Evolutionary conservation across 2,888 invertebrate genomes (phyloP), one percentile per base, ranked within the genome.

Genomic region (Aphodius granarius): DNA sequence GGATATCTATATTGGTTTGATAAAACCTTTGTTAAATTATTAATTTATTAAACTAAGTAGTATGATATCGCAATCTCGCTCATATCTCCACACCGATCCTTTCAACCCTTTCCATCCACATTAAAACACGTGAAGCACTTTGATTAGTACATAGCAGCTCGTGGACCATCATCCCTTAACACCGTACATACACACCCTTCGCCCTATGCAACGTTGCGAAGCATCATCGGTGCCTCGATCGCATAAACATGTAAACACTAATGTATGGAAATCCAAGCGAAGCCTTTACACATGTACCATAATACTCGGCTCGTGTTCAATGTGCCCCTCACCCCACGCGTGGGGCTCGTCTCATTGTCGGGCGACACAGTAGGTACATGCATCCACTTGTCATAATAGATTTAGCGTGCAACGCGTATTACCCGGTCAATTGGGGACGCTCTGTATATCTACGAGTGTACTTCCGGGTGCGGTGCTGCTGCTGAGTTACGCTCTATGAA

Each of bases 181-280:
- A 43, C 3, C 6, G 43, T 43, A 13, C 6, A 13, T 43, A 13
- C 43, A 43, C 43, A 43, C 43, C 43, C 66, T 15, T 17, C 5
- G 20, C 20, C 66, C 21, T 5, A 3, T 66, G 20, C 16, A 65
- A 65, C 65, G 65, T n/a, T n/a, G 65, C n/a, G 65, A 65, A 16
- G 65, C 77, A 73, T 74, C 75, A 75, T n/a, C n/a, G n/a, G 72
- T 66, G 72, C 65, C 74, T 71, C 82, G 81, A 76, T 78, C 82
- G 83, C 81, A 84, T 84, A 83, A 84, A 84, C 85, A 84, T 85
- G 85, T 85, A 85, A 85, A 85, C 85, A 85, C 84, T 85, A 85
- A 86, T 85, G 84, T 84, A 85, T 81, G 77, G 77, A 79, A 81
- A 80, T 80, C 81, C 78, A 77, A 20, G 76, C 66, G 74, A 63